Base-by-base conservation (phyloP, 2,888 invertebrate species). In the Lobophora halterata region DNA sequence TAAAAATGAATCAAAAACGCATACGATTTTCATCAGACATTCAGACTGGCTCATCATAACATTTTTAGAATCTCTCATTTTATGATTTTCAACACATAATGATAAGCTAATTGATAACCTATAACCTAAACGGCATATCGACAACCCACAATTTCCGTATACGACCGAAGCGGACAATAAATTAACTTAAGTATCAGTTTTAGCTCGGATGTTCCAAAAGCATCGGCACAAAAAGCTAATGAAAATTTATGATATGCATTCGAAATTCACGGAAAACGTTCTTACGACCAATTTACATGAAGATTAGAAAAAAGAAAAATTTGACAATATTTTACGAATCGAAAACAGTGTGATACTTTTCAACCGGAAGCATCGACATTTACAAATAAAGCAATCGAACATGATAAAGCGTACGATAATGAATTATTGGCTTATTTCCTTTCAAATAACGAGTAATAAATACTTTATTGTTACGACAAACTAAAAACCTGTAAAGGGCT, bases 281-380 rank as follows among this genome's bases (percentile, higher is more conserved):
- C 54, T 49, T 32, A 52, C 46, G 52, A 33, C 54, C 53, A 46
- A 52, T 65, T 67, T 68, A 61, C 67, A 68, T 65, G 66, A 31
- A 61, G 61, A 62, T 66, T 52, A 56, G 28, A 42, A 32, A 39
- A 25, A 34, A 37, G 24, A 24, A 21, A 42, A 35, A 25, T 34
- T 41, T 31, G 28, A 10, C 30, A 38, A 28, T 38, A 34, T 43
- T 46, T 41, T 25, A 44, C 39, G 39, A 40, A 46, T 40, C 31
- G 21, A 40, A 10, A 42, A 27, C 40, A 31, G 23, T 14, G n/a
- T n/a, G n/a, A n/a, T n/a, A n/a, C n/a, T 37, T 26, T 20, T 10
- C 21, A 28, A 34, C 37, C 39, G 34, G 44, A 45, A 39, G 34
- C 28, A 24, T 20, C 23, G 38, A 39, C 38, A 34, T 12, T 27